Conservation (phyloP, 2,888 invertebrate species). For the Pseudococcus longispinus region DNA sequence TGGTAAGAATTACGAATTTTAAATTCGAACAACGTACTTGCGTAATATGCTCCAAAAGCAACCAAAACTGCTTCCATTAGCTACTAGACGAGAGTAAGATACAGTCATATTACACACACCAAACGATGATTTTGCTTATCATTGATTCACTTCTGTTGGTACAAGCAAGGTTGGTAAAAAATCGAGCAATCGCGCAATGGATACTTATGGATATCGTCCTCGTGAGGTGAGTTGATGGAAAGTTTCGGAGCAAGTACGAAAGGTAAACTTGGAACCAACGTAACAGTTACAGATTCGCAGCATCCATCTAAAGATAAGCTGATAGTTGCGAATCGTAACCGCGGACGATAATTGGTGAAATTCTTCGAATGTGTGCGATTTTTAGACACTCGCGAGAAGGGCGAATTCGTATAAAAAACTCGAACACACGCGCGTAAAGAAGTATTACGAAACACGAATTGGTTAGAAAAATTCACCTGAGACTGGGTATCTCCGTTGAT, state of each 20-base stretch:
- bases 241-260: background rate
- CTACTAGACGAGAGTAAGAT: conserved; percentile 88
- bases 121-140: background rate
- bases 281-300: background rate
- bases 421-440: background rate
- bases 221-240: background rate
- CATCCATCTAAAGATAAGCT: background rate
- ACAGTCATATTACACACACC: conserved; percentile 73
- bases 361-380: background rate
- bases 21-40: conserved; percentile 71
- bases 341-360: background rate
- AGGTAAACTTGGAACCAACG: background rate
- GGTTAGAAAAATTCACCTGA: background rate
- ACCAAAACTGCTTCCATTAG: conserved; percentile 90
- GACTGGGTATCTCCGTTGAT: background rate
- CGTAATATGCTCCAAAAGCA: conserved; percentile 89
- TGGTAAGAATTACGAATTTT: background rate
- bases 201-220: background rate
- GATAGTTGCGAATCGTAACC: background rate
- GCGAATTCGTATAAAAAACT: background rate
- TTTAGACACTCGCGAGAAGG: background rate
- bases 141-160: background rate
- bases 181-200: background rate
- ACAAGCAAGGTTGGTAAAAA: background rate
- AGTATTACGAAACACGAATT: background rate